A percentile compares a stretch with the other conserved stretches of the same genome.
phyloP scores from a whole-genome alignment of 2,113 vertebrate genomes.

The Heterotis niloticus region DNA sequence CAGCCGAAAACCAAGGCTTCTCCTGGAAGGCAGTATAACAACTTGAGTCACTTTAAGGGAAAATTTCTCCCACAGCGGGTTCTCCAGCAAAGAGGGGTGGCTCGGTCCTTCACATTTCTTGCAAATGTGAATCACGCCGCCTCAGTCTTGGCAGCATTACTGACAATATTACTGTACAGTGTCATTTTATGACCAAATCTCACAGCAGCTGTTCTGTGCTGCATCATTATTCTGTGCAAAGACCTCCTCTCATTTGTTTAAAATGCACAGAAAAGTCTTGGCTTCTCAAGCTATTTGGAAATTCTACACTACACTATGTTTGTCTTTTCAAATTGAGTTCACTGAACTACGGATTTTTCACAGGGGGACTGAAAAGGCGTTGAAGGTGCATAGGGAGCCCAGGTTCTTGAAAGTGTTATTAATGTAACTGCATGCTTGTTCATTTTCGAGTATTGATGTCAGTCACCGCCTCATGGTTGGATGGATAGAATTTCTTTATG shows the following conservation, averaged over 20 bases:
- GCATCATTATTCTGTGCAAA: background rate
- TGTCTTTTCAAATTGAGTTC: background rate
- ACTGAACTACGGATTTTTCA: background rate
- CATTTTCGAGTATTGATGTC: background rate
- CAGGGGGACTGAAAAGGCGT: background rate
- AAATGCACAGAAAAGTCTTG: background rate
- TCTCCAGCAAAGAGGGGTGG: too few species aligned
- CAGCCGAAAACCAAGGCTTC: too few species aligned
- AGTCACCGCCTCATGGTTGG: too few species aligned
- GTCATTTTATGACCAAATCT: conserved; percentile 6
- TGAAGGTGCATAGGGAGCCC: conserved; percentile 32
- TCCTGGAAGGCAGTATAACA: too few species aligned
- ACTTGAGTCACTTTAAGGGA: too few species aligned
- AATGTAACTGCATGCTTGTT: conserved; percentile 63
- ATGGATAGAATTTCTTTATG: too few species aligned
- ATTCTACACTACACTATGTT: background rate
- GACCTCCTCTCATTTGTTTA: background rate
- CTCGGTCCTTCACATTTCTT: background rate
- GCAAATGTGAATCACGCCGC: background rate
- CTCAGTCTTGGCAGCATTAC: conserved; percentile 12
- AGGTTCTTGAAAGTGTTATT: conserved; percentile 66
- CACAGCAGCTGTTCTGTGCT: background rate
- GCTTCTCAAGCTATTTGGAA: conserved; percentile 18
- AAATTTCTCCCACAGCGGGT: too few species aligned
- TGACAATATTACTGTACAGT: conserved; percentile 17